Evolutionary conservation across 2,113 vertebrate species (phyloP).

Genomic region (Peucedramus taeniatus): DNA sequence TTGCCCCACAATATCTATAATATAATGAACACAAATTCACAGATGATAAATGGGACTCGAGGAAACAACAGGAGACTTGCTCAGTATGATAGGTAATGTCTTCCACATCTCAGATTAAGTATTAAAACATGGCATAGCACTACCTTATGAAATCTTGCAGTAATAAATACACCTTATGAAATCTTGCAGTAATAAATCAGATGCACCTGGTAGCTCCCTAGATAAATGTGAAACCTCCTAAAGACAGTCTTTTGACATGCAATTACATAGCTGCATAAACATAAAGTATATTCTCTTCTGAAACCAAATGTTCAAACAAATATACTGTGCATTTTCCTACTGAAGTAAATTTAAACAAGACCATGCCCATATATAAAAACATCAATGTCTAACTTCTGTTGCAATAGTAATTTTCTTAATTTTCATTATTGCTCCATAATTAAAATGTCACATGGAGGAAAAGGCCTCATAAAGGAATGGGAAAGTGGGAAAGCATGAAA

Average conservation of each 20-base stretch:
- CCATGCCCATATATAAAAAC: not conserved
- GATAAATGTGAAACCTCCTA: not conserved
- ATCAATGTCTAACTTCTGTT: not conserved
- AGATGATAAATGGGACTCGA: not conserved
- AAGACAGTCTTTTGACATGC: not conserved
- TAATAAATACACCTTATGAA: not conserved
- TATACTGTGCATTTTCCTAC: not conserved
- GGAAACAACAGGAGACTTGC: not conserved
- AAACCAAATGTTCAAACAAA: not conserved
- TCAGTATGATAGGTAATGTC: not conserved
- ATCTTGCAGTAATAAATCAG: not conserved
- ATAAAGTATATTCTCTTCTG: not conserved
- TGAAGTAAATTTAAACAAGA: not conserved
- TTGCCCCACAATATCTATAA: not conserved
- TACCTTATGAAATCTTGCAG: not conserved
- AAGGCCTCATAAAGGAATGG: not conserved
- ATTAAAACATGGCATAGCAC: not conserved
- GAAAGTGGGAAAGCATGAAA: not conserved
- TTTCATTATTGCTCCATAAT: not conserved
- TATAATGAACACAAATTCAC: not conserved
- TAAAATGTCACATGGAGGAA: not conserved
- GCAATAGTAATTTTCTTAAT: not conserved
- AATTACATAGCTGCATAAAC: not conserved
- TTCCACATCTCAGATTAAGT: not conserved
- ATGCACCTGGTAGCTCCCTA: not conserved